Conservation (phyloP, 1,140 invertebrate species). For the Monochamus saltuarius region DNA sequence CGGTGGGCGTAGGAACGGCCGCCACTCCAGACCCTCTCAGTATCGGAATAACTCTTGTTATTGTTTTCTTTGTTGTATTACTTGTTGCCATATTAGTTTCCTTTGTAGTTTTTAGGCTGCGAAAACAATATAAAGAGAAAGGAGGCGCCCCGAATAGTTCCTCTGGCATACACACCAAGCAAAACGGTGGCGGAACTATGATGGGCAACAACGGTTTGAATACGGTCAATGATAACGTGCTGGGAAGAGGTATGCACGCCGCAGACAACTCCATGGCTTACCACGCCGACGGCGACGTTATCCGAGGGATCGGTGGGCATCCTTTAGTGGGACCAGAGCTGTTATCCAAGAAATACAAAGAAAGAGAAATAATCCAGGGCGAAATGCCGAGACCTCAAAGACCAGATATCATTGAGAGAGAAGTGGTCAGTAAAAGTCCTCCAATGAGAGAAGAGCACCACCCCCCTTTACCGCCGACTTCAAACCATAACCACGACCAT, state of each 20-base stretch:
- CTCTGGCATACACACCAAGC: constrained; percentile 63
- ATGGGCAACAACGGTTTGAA: constrained; percentile 59
- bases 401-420: constrained; percentile 91
- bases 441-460: constrained; percentile 75
- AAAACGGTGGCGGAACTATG: constrained; percentile 62
- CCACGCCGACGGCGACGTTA: constrained; percentile 67
- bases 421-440: constrained; percentile 79
- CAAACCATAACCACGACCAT: constrained; percentile 68
- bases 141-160: constrained; percentile 60
- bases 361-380: constrained; percentile 70
- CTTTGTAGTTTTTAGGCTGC: constrained; percentile 83
- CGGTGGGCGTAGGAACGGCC: constrained; percentile 70
- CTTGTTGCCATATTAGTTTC: constrained; percentile 85
- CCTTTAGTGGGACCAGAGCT: constrained; percentile 77
- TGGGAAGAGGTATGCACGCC: constrained; percentile 57
- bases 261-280: constrained; percentile 62
- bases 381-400: constrained; percentile 72
- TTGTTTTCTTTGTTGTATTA: constrained; percentile 90
- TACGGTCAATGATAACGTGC: constrained; percentile 57
- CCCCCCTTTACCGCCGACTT: constrained; percentile 66
- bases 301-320: constrained; percentile 64
- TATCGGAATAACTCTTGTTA: constrained; percentile 88
- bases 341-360: constrained; percentile 84
- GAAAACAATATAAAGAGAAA: constrained; percentile 84
- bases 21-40: constrained; percentile 82